These are phyloP conservation scores for Xiphophorus hellerii DNA, from an alignment of 2,113 vertebrate genomes.

Conservation along the genomic window DNA sequence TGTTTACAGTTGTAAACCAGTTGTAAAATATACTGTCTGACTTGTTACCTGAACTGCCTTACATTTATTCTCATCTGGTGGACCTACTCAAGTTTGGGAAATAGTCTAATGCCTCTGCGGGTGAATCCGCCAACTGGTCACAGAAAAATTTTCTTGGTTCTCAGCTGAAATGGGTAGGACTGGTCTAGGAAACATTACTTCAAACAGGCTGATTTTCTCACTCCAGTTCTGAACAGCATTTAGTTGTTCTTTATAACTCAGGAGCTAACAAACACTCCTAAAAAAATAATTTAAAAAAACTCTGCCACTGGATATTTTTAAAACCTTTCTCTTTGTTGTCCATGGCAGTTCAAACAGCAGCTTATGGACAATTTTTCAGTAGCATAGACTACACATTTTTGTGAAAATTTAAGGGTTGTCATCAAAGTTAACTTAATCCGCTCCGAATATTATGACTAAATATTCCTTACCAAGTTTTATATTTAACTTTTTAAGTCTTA, in stretches of 20 bases:
- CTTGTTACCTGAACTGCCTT: too few relatives aligned
- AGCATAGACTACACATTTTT: background rate
- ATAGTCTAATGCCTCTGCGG: too few relatives aligned
- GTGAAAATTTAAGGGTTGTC: too few relatives aligned
- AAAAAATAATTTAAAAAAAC: background rate
- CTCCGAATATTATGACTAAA: too few relatives aligned
- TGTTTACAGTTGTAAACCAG: too few relatives aligned
- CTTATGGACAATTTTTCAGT: slow-evolving; percentile 36
- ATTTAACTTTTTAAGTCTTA: too few relatives aligned
- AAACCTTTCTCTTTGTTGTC: slow-evolving; percentile 16
- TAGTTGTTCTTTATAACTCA: background rate
- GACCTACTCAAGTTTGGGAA: too few relatives aligned
- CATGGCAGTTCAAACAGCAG: slow-evolving; percentile 16
- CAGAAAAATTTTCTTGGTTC: background rate
- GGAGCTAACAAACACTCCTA: background rate
- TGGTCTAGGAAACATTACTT: background rate
- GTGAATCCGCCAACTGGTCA: background rate
- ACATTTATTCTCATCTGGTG: too few relatives aligned
- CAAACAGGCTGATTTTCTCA: background rate
- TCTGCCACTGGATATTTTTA: background rate
- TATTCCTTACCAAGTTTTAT: too few relatives aligned
- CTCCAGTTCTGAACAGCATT: background rate
- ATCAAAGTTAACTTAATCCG: too few relatives aligned
- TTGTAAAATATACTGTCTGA: too few relatives aligned
- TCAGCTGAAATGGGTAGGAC: background rate